These are phyloP conservation scores for Daphoenositta chrysoptera DNA, from an alignment of 2,113 vertebrate species.

Conservation along the genomic window DNA sequence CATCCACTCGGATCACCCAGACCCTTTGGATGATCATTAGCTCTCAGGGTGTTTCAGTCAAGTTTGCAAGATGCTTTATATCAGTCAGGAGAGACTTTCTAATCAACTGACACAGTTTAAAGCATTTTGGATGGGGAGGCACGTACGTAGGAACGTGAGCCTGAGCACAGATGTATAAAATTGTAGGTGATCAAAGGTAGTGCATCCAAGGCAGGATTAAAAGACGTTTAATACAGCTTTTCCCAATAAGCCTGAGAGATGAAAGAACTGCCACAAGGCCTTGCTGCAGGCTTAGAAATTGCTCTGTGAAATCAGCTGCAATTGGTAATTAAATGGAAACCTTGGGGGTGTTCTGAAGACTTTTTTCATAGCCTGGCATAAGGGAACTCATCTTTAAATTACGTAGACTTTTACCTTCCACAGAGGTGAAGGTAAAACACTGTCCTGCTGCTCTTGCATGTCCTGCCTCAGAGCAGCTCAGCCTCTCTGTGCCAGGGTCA, in stretches of 20 bases:
- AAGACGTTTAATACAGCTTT: constrained; percentile 66
- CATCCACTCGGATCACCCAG: background rate
- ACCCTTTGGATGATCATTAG: background rate
- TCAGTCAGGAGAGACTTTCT: background rate
- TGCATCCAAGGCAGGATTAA: constrained; percentile 61
- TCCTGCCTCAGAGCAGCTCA: background rate
- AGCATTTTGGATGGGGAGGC: constrained; percentile 30
- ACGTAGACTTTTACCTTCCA: background rate
- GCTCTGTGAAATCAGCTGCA: constrained; percentile 59
- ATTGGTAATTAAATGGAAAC: constrained; percentile 67
- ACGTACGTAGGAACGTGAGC: background rate
- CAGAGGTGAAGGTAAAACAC: background rate
- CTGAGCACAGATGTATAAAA: constrained; percentile 41
- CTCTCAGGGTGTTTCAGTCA: background rate
- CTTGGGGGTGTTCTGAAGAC: constrained; percentile 50
- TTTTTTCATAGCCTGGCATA: background rate
- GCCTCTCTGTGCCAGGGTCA: background rate
- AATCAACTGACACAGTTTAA: constrained; percentile 42
- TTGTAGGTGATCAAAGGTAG: constrained; percentile 66
- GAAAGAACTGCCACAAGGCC: constrained; percentile 64
- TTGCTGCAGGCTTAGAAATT: constrained; percentile 65
- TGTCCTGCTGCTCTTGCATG: background rate
- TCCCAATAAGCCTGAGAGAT: constrained; percentile 67
- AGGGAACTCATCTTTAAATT: constrained; percentile 44
- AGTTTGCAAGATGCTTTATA: background rate